Evolutionary conservation across 2,888 invertebrate genomes (phyloP).

Genomic region (Loripinus fragilis): DNA sequence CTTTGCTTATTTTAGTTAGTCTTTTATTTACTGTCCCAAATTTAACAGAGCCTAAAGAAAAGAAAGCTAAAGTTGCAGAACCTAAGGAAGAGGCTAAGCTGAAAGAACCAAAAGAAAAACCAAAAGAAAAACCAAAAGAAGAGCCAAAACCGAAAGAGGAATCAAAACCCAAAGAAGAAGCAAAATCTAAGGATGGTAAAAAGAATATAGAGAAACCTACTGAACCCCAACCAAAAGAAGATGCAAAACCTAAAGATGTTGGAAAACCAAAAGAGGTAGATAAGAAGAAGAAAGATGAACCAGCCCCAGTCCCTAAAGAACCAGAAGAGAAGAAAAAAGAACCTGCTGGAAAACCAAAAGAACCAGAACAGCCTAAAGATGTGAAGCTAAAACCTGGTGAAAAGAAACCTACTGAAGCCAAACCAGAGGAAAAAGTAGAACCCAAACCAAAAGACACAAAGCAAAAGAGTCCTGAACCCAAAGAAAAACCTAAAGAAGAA

Average conservation of each 20-base stretch:
- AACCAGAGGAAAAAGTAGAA: constrained; percentile 28
- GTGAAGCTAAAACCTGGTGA: constrained; percentile 42
- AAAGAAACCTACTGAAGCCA: constrained; percentile 40
- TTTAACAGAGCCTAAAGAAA: constrained; percentile 19
- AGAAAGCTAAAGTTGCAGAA: constrained; percentile 32
- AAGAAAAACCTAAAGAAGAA: constrained; percentile 20
- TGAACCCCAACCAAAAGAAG: constrained; percentile 10
- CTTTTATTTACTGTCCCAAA: constrained; percentile 17
- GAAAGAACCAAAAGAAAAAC: constrained; percentile 33
- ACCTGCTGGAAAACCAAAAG: constrained; percentile 39
- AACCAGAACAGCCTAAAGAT: constrained; percentile 35
- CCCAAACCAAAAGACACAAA: constrained; percentile 36
- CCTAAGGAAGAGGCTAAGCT: constrained; percentile 22
- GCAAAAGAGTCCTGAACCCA: constrained; percentile 27
- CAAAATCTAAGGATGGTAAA: constrained; percentile 10
- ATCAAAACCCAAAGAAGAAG: constrained; percentile 19
- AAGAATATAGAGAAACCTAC: constrained; percentile 10
- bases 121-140: constrained; percentile 52
- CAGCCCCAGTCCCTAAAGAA: constrained; percentile 37
- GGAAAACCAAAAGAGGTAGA: constrained; percentile 42
- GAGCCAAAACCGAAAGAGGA: constrained; percentile 42
- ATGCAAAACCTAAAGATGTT: neutral
- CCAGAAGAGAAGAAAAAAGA: constrained; percentile 47
- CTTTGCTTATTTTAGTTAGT: constrained; percentile 16
- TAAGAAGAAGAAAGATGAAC: constrained; percentile 45